Evolutionary conservation across 2,113 vertebrate genomes (phyloP), one percentile per base, ranked within the genome.

Genomic region (Scomber colias): DNA sequence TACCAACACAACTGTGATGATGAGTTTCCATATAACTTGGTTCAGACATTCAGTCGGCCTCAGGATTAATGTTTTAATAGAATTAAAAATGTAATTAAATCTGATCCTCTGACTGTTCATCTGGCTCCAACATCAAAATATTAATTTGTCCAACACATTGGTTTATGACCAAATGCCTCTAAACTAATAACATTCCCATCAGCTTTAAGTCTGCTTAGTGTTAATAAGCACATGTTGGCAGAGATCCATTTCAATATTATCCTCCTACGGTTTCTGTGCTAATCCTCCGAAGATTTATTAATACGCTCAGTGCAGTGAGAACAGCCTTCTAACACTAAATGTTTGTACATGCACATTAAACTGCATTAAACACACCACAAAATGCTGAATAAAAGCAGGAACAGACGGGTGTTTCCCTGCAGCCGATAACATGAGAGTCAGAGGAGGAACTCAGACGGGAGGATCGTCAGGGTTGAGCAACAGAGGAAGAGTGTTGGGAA

Each of bases 361-460:
- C 35, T 15, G 1, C 49, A 11, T 27, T 46, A 12, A 14, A 16
- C 59, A 17, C 24, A 12, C 2, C 51, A 61, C 10, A 65, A 60
- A 48, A 21, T 8, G 55, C 63, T 31, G 76, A 76, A 21, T 21
- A 21, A 21, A 21, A 21, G 21, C 21, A 21, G 71, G 27, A 71
- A 79, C 46, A 54, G 45, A 78, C 8, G 87, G 80, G 82, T 77
- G 82, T 87, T 87, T 83, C 79, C 85, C 19, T 24, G 66, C 54
- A 48, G 54, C 4, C 65, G 16, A 72, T 67, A 71, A 62, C 1
- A 15, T 4, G 59, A 54, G 67, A 8, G 31, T 79, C 27, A 63
- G 66, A 75, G n/a, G 24, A 56, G 77, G 19, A 66, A 48, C 16
- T 16, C 48, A 64, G 51, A 63, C 51, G 50, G 17, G 50, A 35